Percentiles rank a stretch among this genome's conserved stretches.
Evolutionary conservation across 2,113 vertebrate species (phyloP).

Genomic region (Numenius arquata): DNA sequence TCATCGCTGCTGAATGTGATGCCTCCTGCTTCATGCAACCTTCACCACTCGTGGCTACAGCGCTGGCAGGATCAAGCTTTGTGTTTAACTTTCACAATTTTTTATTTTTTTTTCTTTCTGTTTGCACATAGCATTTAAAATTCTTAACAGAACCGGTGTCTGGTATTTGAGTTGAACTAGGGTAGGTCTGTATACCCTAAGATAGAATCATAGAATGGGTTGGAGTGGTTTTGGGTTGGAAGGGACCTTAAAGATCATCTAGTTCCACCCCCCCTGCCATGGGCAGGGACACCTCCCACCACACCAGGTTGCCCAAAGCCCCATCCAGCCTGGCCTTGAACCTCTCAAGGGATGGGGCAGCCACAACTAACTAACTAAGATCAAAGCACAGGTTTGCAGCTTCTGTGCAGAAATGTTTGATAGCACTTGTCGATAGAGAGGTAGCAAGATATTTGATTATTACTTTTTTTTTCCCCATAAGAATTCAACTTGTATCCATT

Average conservation of each 20-base stretch:
- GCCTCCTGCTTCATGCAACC: background rate
- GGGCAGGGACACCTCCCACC: too few relatives aligned
- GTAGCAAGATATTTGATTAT: background rate
- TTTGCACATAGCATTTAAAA: background rate
- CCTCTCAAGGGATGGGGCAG: too few relatives aligned
- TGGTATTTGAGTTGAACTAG: background rate
- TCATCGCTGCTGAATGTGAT: background rate
- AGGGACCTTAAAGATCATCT: too few relatives aligned
- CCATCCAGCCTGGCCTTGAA: too few relatives aligned
- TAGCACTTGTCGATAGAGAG: background rate
- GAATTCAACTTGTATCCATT: background rate
- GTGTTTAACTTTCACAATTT: fast-evolving
- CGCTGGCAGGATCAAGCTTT: background rate
- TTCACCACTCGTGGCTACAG: fast-evolving
- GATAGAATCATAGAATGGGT: too few relatives aligned
- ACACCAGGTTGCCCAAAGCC: too few relatives aligned
- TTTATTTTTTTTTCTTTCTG: background rate
- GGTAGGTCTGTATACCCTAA: background rate
- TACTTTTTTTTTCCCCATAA: background rate
- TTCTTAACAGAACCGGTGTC: background rate
- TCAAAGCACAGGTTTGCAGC: background rate
- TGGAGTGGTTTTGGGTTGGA: too few relatives aligned
- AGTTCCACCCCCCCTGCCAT: too few relatives aligned
- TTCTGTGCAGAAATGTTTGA: background rate
- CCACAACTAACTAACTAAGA: background rate